A percentile compares a stretch with the other conserved stretches of the same genome.
phyloP scores from a whole-genome alignment of 1,140 invertebrate genomes.

The Drosophila simulans region DNA sequence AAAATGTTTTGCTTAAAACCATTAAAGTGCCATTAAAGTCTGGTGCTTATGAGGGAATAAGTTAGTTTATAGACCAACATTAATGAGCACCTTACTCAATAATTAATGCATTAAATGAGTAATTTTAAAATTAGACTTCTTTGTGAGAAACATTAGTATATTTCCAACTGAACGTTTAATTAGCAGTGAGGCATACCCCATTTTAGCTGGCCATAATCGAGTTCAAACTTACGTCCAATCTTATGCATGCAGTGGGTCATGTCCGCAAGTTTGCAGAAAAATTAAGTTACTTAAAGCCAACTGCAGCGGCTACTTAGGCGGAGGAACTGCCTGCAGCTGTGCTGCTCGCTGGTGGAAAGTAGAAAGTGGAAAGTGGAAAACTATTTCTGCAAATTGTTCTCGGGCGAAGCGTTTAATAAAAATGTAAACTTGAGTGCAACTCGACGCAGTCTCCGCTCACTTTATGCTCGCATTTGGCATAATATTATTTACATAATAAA shows the following conservation, averaged over 20 bases:
- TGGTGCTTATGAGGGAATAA: no score
- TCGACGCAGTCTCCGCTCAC: constrained; percentile 5
- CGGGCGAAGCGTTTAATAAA: constrained; percentile 54
- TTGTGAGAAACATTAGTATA: no score
- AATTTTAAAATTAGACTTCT: no score
- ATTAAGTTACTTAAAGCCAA: constrained; percentile 53
- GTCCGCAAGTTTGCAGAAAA: constrained; percentile 37
- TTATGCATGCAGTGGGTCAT: constrained; percentile 12
- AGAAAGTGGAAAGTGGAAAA: constrained; percentile 43
- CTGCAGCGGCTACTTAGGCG: constrained; percentile 37
- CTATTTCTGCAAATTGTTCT: constrained; percentile 50
- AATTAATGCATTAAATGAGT: no score
- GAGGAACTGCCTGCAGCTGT: constrained; percentile 28
- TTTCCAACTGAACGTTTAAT: no score
- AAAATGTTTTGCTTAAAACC: no score
- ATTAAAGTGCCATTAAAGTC: no score
- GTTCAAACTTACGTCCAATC: constrained; percentile 10
- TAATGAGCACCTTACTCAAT: no score
- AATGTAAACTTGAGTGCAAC: constrained; percentile 39
- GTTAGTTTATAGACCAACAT: no score
- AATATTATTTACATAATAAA: constrained; percentile 81
- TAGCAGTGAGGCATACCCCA: neutral
- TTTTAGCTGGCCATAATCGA: constrained; percentile 8
- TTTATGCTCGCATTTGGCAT: constrained; percentile 49
- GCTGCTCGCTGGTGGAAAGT: constrained; percentile 18